Evolutionary conservation across 2,888 invertebrate genomes (phyloP), one percentile per base, ranked within the genome.

Genomic region (Shargacucullia verbasci): DNA sequence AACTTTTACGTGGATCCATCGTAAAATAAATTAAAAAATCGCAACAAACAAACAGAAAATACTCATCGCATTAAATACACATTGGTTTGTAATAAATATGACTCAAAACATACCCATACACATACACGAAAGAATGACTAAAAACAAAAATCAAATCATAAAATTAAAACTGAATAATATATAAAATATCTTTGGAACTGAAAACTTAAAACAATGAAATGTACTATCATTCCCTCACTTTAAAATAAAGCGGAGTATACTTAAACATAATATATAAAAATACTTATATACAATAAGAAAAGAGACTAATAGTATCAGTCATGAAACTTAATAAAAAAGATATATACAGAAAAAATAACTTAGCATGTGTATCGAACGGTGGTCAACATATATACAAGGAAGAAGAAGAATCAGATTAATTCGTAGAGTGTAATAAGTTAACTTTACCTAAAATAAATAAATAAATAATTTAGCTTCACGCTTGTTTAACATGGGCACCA

Each of bases 401-500:
- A 61, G 40, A 53, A 48, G 31, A 49, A 55, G 40, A 62, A 14
- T 20, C 20, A 57, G 27, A 61, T 38, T 57, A 50, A 59, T 35
- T 29, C n/a, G 52, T 64, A 63, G 47, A 75, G 73, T 71, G 68
- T 71, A 76, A 79, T 76, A 77, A 73, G 40, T 76, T 75, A 81
- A 76, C 13, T 48, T 82, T 76, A 64, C 54, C 80, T 81, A 83
- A 50, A 82, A 83, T 83, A 82, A 83, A 80, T 82, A 78, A 70
- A 73, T 80, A 70, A 80, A 76, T 76, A 77, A 69, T 59, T 62
- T 70, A 58, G 55, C 58, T 60, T 81, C 89, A 94, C 70, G 87
- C 88, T 62, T 92, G 89, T 61, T 94, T 94, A 10, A 81, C 82
- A 78, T 96, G 95, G 54, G 95, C 97, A 64, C 94, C 95, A 82